phyloP scores from a whole-genome alignment of 2,888 invertebrate species.

The Spisula solida region DNA sequence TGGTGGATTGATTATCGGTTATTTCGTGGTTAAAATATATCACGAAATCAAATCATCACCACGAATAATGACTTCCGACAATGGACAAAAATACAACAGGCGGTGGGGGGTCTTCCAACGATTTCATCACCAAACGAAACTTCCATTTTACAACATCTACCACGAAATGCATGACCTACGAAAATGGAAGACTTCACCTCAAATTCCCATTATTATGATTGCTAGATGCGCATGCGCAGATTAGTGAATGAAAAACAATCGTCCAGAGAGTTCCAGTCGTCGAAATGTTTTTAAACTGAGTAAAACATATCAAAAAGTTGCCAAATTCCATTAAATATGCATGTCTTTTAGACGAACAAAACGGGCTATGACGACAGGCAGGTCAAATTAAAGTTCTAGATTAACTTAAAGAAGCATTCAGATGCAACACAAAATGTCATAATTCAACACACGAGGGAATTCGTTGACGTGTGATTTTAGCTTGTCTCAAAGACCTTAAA shows the following conservation, averaged over 20 bases:
- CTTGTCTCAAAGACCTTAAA: neutral
- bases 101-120: too few species aligned
- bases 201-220: neutral
- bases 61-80: too few species aligned
- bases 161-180: too few species aligned
- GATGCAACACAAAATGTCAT: neutral
- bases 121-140: too few species aligned
- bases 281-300: neutral
- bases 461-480: neutral
- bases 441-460: neutral
- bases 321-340: neutral
- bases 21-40: too few species aligned
- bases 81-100: too few species aligned
- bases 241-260: neutral
- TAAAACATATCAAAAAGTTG: neutral
- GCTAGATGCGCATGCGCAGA: neutral
- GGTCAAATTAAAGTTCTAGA: conserved; percentile 4
- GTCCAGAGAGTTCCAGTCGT: neutral
- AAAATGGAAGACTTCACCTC: too few species aligned
- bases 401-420: neutral
- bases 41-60: too few species aligned
- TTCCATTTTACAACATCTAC: too few species aligned
- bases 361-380: neutral
- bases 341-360: neutral
- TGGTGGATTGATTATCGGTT: too few species aligned